phyloP scores from a whole-genome alignment of 1,140 invertebrate genomes.

The Leptinotarsa texana region DNA sequence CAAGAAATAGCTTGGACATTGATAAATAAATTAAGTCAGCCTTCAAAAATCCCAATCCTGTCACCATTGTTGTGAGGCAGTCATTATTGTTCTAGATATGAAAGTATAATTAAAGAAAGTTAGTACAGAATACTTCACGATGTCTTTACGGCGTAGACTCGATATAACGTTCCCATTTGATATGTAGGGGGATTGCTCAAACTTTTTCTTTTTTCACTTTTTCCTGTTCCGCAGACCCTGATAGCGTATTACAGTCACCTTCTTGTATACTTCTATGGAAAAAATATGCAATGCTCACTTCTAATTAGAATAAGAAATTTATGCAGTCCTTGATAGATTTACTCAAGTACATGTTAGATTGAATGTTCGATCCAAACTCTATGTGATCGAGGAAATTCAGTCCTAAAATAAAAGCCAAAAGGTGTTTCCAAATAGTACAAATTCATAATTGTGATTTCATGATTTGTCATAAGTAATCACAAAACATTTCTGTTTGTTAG shows the following conservation, averaged over 20 bases:
- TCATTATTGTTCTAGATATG: slow-evolving; percentile 31
- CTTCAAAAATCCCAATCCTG: slow-evolving; percentile 7
- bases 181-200: slow-evolving; percentile 43
- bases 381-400: neutral
- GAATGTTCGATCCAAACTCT: neutral
- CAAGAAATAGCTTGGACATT: no score
- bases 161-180: slow-evolving; percentile 39
- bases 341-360: neutral
- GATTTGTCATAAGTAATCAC: no score
- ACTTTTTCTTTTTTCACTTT: slow-evolving; percentile 28
- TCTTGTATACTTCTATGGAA: neutral
- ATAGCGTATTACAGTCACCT: neutral
- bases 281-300: neutral
- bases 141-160: slow-evolving; percentile 39
- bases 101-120: slow-evolving; percentile 40
- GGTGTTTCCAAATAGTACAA: no score
- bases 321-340: slow-evolving; percentile 8
- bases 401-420: no score
- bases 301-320: neutral
- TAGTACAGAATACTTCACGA: slow-evolving; percentile 49
- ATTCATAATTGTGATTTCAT: no score
- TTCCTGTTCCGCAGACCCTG: slow-evolving; percentile 9
- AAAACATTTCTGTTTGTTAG: no score
- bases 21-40: no score
- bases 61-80: slow-evolving; percentile 29